Evolutionary conservation across 64 coral and sea anemone genomes (phyloP).

Genomic region (Orbicella faveolata): DNA sequence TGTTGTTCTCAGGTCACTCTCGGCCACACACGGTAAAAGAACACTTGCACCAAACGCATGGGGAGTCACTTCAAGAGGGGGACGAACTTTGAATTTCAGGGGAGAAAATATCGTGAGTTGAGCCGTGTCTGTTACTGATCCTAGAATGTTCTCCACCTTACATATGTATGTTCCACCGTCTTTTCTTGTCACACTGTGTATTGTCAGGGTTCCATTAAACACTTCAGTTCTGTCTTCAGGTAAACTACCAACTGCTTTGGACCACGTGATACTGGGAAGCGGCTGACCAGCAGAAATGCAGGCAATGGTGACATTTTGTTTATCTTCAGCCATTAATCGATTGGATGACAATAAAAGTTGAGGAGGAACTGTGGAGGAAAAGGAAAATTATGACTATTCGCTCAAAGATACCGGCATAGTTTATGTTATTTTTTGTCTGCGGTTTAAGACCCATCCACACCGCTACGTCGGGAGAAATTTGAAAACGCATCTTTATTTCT

Average conservation of each 20-base stretch:
- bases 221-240: neutral
- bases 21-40: conserved; percentile 28
- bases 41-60: neutral
- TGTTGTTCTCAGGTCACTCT: conserved; percentile 18
- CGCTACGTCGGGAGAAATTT: no score
- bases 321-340: conserved; percentile 14
- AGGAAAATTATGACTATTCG: no score
- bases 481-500: no score
- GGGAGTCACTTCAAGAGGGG: neutral
- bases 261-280: conserved; percentile 22
- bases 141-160: conserved; percentile 33
- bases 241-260: neutral
- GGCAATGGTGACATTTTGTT: neutral
- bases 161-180: conserved; percentile 44
- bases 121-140: neutral
- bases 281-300: conserved; percentile 43
- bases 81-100: conserved; percentile 3
- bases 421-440: no score
- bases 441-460: no score
- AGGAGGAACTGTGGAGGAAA: neutral
- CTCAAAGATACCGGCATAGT: no score
- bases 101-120: neutral
- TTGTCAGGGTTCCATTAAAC: neutral
- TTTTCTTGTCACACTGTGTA: neutral
- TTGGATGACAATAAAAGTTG: conserved; percentile 1